Evolutionary conservation across 2,888 invertebrate species (phyloP).

Genomic region (Entomobrya multifasciata): DNA sequence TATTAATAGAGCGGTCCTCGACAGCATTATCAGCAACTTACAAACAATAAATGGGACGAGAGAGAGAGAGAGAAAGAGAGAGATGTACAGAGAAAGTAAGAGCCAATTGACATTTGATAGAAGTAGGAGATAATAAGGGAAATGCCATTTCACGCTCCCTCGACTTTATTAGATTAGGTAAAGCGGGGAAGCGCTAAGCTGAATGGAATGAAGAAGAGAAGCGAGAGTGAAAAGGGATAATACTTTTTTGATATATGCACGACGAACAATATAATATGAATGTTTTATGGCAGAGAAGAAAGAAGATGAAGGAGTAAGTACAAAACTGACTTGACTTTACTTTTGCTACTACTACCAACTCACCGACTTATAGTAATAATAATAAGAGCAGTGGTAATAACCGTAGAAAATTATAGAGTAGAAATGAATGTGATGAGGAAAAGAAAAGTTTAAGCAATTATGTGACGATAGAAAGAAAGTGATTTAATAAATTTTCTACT

Average conservation of each 20-base stretch:
- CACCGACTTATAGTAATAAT: slow-evolving; percentile 41
- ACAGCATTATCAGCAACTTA: slow-evolving; percentile 69
- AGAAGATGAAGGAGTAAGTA: slow-evolving; percentile 22
- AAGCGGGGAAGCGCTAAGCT: slow-evolving; percentile 63
- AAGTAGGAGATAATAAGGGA: slow-evolving; percentile 79
- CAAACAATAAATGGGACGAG: slow-evolving; percentile 71
- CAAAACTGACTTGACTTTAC: background rate
- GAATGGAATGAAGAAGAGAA: slow-evolving; percentile 59
- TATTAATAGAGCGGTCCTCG: slow-evolving; percentile 65
- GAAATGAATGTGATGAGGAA: slow-evolving; percentile 53
- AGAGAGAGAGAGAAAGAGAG: slow-evolving; percentile 52
- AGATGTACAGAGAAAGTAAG: slow-evolving; percentile 65
- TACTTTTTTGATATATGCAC: slow-evolving; percentile 68
- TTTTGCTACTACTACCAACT: background rate
- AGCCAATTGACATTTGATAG: slow-evolving; percentile 79
- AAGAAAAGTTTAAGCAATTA: slow-evolving; percentile 68
- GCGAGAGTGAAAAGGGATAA: slow-evolving; percentile 54
- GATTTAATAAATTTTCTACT: slow-evolving; percentile 65
- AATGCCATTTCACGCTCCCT: slow-evolving; percentile 79
- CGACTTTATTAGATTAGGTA: slow-evolving; percentile 79
- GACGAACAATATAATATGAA: slow-evolving; percentile 54
- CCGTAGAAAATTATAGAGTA: slow-evolving; percentile 38
- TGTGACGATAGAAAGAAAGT: slow-evolving; percentile 68
- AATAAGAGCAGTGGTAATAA: slow-evolving; percentile 2
- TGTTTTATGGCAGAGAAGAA: slow-evolving; percentile 44